Evolutionary conservation across 2,797 vertebrate genomes (phyloP).

Genomic region (Phoxinus dragarum): DNA sequence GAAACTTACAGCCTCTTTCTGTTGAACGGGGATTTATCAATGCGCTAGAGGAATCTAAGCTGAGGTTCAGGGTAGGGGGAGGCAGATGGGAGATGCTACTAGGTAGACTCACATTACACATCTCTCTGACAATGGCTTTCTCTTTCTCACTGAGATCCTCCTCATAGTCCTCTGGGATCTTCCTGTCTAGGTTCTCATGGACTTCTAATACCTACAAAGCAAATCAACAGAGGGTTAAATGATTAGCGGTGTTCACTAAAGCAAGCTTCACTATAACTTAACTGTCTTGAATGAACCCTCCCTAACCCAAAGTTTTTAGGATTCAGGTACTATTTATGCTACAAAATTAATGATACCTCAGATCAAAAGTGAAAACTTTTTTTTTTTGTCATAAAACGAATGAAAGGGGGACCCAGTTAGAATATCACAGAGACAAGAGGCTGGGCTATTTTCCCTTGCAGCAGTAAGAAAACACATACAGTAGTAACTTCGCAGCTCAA

Average conservation of each 20-base stretch:
- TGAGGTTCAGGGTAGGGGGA: background rate
- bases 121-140: constrained; percentile 94
- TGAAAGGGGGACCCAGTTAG: background rate
- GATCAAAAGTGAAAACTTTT: background rate
- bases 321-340: background rate
- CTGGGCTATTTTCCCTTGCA: background rate
- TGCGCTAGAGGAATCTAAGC: constrained; percentile 13
- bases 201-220: constrained; percentile 85
- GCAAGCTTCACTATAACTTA: constrained; percentile 7
- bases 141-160: constrained; percentile 93
- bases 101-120: constrained; percentile 88
- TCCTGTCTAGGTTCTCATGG: constrained; percentile 88
- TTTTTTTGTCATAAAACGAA: background rate
- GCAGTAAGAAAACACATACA: background rate
- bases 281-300: constrained; percentile 3
- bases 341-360: background rate
- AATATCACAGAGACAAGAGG: background rate
- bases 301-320: background rate
- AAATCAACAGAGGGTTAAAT: constrained; percentile 25
- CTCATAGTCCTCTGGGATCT: constrained; percentile 85
- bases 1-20: constrained; percentile 15
- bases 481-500: background rate
- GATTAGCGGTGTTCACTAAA: background rate
- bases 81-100: constrained; percentile 12
- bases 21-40: constrained; percentile 23